phyloP scores from a whole-genome alignment of 2,888 invertebrate species.

The Limenitis camilla region DNA sequence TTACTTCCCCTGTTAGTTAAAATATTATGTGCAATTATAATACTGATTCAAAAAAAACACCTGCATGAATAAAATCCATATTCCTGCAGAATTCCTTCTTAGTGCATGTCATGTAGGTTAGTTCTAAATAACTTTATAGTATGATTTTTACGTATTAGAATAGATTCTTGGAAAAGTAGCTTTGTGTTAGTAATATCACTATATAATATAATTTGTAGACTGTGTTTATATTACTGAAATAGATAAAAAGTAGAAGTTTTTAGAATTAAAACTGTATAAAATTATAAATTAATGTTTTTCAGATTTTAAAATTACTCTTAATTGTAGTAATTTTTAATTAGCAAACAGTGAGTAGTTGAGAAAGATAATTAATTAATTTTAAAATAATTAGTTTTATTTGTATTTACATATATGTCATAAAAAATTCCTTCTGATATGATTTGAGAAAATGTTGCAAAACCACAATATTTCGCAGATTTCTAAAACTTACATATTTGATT shows the following conservation, averaged over 20 bases:
- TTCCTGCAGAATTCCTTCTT: conserved; percentile 14
- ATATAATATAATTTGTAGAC: not conserved
- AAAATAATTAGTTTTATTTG: too few species aligned
- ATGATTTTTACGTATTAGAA: conserved; percentile 6
- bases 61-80: conserved; percentile 18
- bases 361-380: too few species aligned
- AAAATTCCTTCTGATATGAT: too few species aligned
- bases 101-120: conserved; percentile 20
- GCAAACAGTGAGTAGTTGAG: too few species aligned
- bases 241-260: conserved; percentile 4
- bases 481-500: too few species aligned
- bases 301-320: too few species aligned
- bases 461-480: too few species aligned
- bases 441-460: too few species aligned
- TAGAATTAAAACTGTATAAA: not conserved
- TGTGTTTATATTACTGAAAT: conserved; percentile 1
- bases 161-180: conserved; percentile 18
- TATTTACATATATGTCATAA: too few species aligned
- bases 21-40: not conserved
- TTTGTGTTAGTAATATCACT: conserved; percentile 11
- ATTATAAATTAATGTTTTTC: too few species aligned
- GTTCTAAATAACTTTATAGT: not conserved
- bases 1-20: not conserved
- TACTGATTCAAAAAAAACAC: not conserved
- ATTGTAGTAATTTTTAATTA: too few species aligned